Evolutionary conservation across 2,113 vertebrate genomes (phyloP).

Genomic region (Pterocles gutturalis): DNA sequence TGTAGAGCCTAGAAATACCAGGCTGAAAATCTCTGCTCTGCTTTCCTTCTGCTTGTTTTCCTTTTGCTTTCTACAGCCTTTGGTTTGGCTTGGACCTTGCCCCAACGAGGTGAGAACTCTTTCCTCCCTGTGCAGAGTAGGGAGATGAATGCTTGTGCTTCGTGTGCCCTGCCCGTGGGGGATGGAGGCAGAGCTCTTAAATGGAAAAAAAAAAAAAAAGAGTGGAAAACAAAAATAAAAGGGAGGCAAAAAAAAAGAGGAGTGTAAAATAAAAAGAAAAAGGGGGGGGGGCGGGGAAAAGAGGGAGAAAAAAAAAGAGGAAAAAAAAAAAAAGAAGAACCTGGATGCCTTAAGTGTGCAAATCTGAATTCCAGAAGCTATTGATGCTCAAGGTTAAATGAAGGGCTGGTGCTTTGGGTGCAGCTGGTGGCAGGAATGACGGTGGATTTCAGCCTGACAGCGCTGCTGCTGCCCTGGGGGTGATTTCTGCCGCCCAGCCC

Average conservation of each 20-base stretch:
- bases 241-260: neutral
- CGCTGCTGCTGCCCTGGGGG: neutral
- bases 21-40: neutral
- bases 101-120: fast-evolving
- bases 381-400: neutral
- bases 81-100: neutral
- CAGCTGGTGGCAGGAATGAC: neutral
- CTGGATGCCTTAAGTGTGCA: fast-evolving
- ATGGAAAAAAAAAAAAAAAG: too few relatives aligned
- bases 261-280: too few relatives aligned
- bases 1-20: neutral
- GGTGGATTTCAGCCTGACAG: neutral
- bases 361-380: fast-evolving
- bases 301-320: neutral
- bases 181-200: neutral
- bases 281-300: too few relatives aligned
- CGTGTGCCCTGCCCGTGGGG: fast-evolving
- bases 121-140: neutral
- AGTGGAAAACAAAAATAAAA: neutral
- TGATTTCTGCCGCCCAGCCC: neutral
- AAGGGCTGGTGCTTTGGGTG: neutral
- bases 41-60: neutral
- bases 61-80: neutral
- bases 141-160: too few relatives aligned
- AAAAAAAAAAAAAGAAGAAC: neutral